A percentile compares a stretch with the other conserved stretches of the same genome.
These are phyloP conservation scores for Chloebia gouldiae DNA, from an alignment of 2,113 vertebrate species.

Conservation along the genomic window DNA sequence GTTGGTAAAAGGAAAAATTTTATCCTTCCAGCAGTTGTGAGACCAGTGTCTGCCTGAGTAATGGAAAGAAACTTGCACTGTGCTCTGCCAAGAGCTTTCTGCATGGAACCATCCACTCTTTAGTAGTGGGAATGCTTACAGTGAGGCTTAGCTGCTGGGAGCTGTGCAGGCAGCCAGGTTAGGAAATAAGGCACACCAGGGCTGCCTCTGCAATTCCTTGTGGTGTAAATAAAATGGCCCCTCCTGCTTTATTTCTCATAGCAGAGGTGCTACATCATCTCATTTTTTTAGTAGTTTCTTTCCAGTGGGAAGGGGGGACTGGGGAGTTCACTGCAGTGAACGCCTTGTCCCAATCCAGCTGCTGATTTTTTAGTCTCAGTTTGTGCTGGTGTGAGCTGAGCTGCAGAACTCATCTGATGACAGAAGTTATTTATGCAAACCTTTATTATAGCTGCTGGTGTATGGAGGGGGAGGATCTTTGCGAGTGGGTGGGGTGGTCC, in stretches of 20 bases:
- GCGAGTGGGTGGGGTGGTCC: neutral
- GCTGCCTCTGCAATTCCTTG: neutral
- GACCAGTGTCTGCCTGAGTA: neutral
- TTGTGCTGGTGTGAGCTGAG: neutral
- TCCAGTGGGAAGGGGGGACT: neutral
- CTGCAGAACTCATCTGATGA: neutral
- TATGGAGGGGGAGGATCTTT: neutral
- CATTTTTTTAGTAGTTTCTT: neutral
- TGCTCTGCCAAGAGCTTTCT: neutral
- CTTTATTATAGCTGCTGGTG: neutral
- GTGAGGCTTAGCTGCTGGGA: neutral
- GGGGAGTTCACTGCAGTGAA: neutral
- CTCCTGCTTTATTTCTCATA: neutral
- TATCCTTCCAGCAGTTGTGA: neutral
- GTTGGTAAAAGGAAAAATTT: neutral
- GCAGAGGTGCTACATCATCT: neutral
- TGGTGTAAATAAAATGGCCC: neutral
- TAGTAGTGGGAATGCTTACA: neutral
- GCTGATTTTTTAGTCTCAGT: neutral
- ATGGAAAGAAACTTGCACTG: neutral
- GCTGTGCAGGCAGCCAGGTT: neutral
- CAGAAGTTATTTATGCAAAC: constrained; percentile 1
- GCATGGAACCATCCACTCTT: neutral
- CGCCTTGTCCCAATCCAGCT: neutral
- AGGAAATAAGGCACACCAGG: neutral